Conservation (phyloP, 2,113 vertebrate species). For the Axis porcinus region DNA sequence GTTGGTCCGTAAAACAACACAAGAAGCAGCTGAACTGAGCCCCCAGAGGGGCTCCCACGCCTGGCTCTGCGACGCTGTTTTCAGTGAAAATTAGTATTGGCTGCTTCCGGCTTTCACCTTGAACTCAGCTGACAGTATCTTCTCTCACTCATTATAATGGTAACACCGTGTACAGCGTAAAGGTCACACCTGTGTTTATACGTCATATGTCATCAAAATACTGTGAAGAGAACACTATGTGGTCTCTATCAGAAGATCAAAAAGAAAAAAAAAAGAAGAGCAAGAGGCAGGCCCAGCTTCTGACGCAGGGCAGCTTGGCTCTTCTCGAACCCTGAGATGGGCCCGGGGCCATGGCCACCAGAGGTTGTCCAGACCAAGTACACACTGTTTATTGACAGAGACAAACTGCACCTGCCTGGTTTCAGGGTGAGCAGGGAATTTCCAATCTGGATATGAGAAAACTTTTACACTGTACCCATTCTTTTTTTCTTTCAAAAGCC, state of each 20-base stretch:
- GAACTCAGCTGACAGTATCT: constrained; percentile 60
- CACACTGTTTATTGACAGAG: constrained; percentile 60
- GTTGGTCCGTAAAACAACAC: background rate
- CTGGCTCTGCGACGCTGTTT: background rate
- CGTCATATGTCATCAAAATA: constrained; percentile 17
- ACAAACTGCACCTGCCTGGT: constrained; percentile 68
- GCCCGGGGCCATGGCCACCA: background rate
- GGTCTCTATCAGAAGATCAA: constrained; percentile 45
- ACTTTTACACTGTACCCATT: constrained; percentile 69
- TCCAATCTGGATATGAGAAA: constrained; percentile 60
- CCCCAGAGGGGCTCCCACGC: background rate
- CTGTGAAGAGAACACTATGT: constrained; percentile 9
- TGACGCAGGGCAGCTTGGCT: background rate
- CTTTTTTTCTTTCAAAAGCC: constrained; percentile 54
- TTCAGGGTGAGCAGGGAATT: constrained; percentile 71
- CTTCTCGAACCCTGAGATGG: background rate
- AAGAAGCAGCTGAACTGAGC: background rate
- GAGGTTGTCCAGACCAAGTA: constrained; percentile 26
- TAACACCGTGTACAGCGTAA: background rate
- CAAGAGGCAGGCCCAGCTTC: constrained; percentile 13
- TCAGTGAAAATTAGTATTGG: constrained; percentile 25
- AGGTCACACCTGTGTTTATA: constrained; percentile 56
- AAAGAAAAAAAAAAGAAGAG: background rate
- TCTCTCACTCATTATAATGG: constrained; percentile 11
- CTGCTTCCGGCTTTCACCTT: constrained; percentile 31